Evolutionary conservation across 2,888 invertebrate genomes (phyloP).

Genomic region (Anaspis maculata): DNA sequence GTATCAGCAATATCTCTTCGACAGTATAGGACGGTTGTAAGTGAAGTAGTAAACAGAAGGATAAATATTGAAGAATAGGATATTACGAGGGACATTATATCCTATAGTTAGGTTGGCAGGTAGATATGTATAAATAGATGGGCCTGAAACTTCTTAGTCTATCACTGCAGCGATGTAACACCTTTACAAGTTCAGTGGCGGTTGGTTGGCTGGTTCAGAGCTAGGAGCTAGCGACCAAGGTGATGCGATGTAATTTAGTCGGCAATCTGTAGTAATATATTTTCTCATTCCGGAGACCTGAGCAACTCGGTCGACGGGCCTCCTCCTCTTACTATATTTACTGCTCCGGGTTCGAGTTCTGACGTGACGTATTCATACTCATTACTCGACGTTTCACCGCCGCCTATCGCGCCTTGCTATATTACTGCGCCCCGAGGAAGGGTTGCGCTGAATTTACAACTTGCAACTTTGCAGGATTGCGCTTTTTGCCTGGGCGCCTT

Average conservation of each 20-base stretch:
- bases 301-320: slow-evolving; percentile 22
- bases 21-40: too few relatives aligned
- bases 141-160: too few relatives aligned
- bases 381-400: slow-evolving; percentile 40
- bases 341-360: slow-evolving; percentile 34
- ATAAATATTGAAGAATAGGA: too few relatives aligned
- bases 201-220: too few relatives aligned
- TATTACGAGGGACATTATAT: too few relatives aligned
- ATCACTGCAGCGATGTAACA: too few relatives aligned
- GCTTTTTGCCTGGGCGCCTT: slow-evolving; percentile 26
- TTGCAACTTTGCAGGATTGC: slow-evolving; percentile 36
- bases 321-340: slow-evolving; percentile 36
- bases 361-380: slow-evolving; percentile 41
- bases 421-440: slow-evolving; percentile 33
- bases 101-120: too few relatives aligned
- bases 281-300: slow-evolving; percentile 23
- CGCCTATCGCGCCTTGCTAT: slow-evolving; percentile 26
- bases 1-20: too few relatives aligned
- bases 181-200: too few relatives aligned
- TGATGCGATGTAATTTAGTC: slow-evolving; percentile 34
- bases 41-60: too few relatives aligned
- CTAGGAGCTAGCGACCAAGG: slow-evolving; percentile 28
- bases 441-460: slow-evolving; percentile 35
- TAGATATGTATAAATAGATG: too few relatives aligned
- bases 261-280: slow-evolving; percentile 36